Evolutionary conservation across 2,888 invertebrate species (phyloP), one percentile per base, ranked within the genome.

Genomic region (Eilema depressum): DNA sequence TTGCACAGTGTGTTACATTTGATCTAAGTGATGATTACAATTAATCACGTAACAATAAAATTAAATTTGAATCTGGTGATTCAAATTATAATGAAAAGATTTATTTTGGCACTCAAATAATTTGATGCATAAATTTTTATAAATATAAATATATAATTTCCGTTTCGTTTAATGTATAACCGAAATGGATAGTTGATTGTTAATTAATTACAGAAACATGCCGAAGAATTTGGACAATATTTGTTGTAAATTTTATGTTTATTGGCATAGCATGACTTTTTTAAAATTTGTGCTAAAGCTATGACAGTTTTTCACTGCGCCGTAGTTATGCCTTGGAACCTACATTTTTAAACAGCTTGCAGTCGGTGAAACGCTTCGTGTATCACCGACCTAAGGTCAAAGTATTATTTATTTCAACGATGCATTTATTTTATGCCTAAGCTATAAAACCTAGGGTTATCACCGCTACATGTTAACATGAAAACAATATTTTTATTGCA

Each of bases 361-460:
- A n/a, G 53, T n/a, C n/a, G n/a, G n/a, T n/a, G n/a, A n/a, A n/a
- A n/a, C n/a, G n/a, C 1, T 53, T 53, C 53, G 53, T 53, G n/a
- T n/a, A 10, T 68, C 37, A 30, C 26, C 53, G 53, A 53, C 53
- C n/a, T 53, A n/a, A 53, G 53, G 53, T 53, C 53, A n/a, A n/a
- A 37, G 3, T 56, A 61, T 61, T 68, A 56, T 53, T 30, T 66
- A 66, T 67, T 61, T 56, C 17, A 63, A 57, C 25, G 63, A 17
- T 63, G 63, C 33, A 37, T 65, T 28, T 33, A 57, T 33, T 65
- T 47, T 68, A 53, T 65, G 53, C n/a, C n/a, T 20, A n/a, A 28
- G 63, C 28, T 28, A 53, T 64, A 64, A 64, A 64, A 64, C 25
- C 26, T 64, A 26, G 47, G 63, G 63, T 64, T 64, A 53, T 64